Evolutionary conservation across 2,113 vertebrate species (phyloP).

Genomic region (Oncorhynchus nerka): DNA sequence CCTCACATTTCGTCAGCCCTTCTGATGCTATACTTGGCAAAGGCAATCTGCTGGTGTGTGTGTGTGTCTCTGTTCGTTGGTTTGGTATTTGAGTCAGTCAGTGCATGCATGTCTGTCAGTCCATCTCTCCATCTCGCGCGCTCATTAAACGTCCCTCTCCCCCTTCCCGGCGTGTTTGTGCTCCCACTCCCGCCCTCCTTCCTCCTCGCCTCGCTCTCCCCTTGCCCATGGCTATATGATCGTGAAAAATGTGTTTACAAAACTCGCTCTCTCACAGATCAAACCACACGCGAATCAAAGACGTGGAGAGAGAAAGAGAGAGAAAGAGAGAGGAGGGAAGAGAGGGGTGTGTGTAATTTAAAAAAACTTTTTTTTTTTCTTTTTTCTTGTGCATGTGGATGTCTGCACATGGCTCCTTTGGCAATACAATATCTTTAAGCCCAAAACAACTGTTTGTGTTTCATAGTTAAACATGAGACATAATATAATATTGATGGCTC

Average conservation of each 20-base stretch:
- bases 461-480: constrained; percentile 69
- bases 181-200: constrained; percentile 53
- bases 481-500: constrained; percentile 71
- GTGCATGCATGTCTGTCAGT: constrained; percentile 63
- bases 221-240: constrained; percentile 83
- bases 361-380: constrained; percentile 65
- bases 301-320: constrained; percentile 69
- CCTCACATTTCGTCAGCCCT: constrained; percentile 77
- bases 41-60: constrained; percentile 12
- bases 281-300: constrained; percentile 82
- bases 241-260: constrained; percentile 86
- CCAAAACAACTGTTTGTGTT: constrained; percentile 69
- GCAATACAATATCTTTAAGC: constrained; percentile 72
- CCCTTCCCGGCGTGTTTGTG: constrained; percentile 28
- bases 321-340: constrained; percentile 51
- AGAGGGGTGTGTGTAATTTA: constrained; percentile 66
- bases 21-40: constrained; percentile 51
- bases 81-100: constrained; percentile 52
- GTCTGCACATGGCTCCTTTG: constrained; percentile 61
- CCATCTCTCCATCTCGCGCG: constrained; percentile 65
- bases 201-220: constrained; percentile 73
- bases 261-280: constrained; percentile 82
- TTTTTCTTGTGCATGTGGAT: constrained; percentile 37
- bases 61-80: constrained; percentile 18
- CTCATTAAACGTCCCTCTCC: constrained; percentile 75